Percentiles rank a stretch among this genome's conserved stretches.
phyloP scores from a whole-genome alignment of 1,140 invertebrate genomes.

The Danaus melanippus region DNA sequence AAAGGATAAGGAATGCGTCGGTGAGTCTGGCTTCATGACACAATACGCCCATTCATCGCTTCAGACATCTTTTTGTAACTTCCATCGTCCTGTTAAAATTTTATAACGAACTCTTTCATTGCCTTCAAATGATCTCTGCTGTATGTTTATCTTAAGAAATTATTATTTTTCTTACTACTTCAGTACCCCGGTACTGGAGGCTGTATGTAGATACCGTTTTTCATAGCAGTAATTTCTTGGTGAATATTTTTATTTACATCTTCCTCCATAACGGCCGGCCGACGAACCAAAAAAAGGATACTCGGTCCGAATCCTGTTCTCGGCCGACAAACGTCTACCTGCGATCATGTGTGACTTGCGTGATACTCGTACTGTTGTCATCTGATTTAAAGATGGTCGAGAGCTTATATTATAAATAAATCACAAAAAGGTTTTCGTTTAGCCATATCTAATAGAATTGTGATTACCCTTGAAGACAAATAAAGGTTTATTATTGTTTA shows the following conservation, averaged over 20 bases:
- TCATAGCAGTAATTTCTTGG: too few relatives aligned
- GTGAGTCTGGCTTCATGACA: constrained; percentile 36
- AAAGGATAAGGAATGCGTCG: constrained; percentile 68
- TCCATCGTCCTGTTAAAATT: constrained; percentile 22
- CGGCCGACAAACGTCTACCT: constrained; percentile 48
- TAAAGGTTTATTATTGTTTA: constrained; percentile 11
- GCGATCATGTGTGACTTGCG: constrained; percentile 50
- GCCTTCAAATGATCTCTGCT: constrained; percentile 4
- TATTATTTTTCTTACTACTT: too few relatives aligned
- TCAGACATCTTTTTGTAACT: constrained; percentile 21
- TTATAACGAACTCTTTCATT: constrained; percentile 21
- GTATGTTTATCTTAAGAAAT: too few relatives aligned
- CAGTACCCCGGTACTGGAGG: not conserved
- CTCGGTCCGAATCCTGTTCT: constrained; percentile 56
- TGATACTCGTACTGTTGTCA: constrained; percentile 33
- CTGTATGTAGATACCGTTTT: too few relatives aligned
- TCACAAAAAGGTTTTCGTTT: not conserved
- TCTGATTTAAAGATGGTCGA: constrained; percentile 6
- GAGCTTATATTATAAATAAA: not conserved
- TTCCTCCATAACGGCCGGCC: constrained; percentile 59
- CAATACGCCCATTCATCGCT: constrained; percentile 27
- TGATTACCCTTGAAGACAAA: not conserved
- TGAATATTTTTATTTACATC: constrained; percentile 34
- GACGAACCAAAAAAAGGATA: constrained; percentile 40
- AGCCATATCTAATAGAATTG: not conserved